Conservation (phyloP, 2,888 invertebrate species). For the Diplazon laetatorius region DNA sequence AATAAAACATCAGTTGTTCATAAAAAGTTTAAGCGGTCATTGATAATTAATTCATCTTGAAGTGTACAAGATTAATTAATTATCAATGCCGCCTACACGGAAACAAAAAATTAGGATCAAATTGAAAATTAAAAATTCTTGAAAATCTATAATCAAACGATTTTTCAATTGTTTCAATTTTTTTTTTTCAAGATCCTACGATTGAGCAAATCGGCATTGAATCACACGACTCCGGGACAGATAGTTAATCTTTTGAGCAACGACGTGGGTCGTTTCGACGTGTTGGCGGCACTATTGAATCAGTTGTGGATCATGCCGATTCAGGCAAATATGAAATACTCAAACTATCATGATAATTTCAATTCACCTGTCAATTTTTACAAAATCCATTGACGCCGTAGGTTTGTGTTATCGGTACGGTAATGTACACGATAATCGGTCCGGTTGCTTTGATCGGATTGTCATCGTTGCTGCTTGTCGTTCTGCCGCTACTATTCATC, state of each 20-base stretch:
- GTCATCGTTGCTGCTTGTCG: slow-evolving; percentile 89
- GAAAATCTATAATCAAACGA: too few relatives aligned
- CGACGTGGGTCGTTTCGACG: slow-evolving; percentile 95
- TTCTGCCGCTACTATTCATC: slow-evolving; percentile 91
- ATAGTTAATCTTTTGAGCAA: slow-evolving; percentile 96
- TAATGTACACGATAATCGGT: slow-evolving; percentile 73
- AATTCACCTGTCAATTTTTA: not conserved
- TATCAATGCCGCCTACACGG: too few relatives aligned
- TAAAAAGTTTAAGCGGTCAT: too few relatives aligned
- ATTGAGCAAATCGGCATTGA: slow-evolving; percentile 88
- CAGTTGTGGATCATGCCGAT: slow-evolving; percentile 94
- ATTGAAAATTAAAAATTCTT: too few relatives aligned
- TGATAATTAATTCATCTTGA: too few relatives aligned
- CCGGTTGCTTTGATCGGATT: slow-evolving; percentile 90
- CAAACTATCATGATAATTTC: not conserved
- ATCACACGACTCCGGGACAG: slow-evolving; percentile 92
- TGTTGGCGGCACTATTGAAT: slow-evolving; percentile 91
- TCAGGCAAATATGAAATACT: slow-evolving; percentile 82
- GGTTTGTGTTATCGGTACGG: slow-evolving; percentile 67
- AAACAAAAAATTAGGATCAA: too few relatives aligned
- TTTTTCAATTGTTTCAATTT: too few relatives aligned
- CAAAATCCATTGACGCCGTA: slow-evolving; percentile 42
- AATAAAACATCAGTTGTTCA: too few relatives aligned
- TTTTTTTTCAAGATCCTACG: slow-evolving; percentile 86
- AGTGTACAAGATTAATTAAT: too few relatives aligned